phyloP scores from a whole-genome alignment of 2,888 invertebrate species.

The Drosophila imparisetae region DNA sequence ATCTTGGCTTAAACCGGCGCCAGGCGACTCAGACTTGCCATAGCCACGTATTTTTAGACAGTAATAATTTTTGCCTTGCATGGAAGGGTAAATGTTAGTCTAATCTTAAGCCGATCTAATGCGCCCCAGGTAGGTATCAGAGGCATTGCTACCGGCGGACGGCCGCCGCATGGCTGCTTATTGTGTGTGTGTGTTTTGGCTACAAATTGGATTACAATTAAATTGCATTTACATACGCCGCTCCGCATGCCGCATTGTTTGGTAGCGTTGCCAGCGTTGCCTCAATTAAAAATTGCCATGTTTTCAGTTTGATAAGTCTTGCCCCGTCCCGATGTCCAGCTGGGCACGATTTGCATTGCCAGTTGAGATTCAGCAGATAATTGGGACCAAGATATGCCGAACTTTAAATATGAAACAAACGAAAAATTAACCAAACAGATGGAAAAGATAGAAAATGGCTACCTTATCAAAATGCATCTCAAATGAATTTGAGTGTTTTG shows the following conservation, averaged over 20 bases:
- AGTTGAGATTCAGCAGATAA: conserved; percentile 64
- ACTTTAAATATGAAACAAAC: not conserved
- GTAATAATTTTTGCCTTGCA: conserved; percentile 44
- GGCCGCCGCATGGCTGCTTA: conserved; percentile 37
- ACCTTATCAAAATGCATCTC: not conserved
- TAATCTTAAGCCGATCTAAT: conserved; percentile 79
- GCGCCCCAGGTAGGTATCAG: conserved; percentile 59
- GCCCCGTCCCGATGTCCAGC: conserved; percentile 59
- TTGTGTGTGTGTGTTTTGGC: conserved; percentile 49
- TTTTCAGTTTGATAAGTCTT: conserved; percentile 61
- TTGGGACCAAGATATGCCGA: conserved; percentile 35
- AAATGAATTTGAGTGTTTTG: not conserved
- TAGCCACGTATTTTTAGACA: not conserved
- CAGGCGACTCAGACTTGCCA: conserved; percentile 50
- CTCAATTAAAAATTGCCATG: conserved; percentile 70
- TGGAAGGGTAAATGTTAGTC: conserved; percentile 62
- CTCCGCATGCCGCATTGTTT: conserved; percentile 49
- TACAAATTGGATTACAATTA: conserved; percentile 80
- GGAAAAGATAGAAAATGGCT: conserved; percentile 5
- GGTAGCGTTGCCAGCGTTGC: conserved; percentile 30
- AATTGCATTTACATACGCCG: conserved; percentile 76
- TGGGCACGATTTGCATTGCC: conserved; percentile 47
- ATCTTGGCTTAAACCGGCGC: conserved; percentile 71
- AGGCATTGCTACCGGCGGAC: conserved; percentile 58
- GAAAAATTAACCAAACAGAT: not conserved